These are phyloP conservation scores for Cheilosia pagana DNA, from an alignment of 2,888 invertebrate genomes.

Conservation along the genomic window DNA sequence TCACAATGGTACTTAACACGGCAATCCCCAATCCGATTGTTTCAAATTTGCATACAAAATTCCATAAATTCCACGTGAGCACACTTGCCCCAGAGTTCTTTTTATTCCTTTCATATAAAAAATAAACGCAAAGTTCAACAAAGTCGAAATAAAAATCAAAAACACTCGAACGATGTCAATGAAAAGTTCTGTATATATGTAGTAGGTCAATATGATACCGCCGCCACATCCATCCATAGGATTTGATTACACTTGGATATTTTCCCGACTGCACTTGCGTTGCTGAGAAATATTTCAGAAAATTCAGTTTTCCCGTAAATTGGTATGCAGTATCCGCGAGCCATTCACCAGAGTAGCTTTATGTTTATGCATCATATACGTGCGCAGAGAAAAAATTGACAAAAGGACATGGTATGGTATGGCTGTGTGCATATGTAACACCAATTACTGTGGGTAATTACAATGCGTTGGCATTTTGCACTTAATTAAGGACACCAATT, in stretches of 20 bases:
- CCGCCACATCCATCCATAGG: slow-evolving; percentile 7
- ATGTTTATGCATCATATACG: not conserved
- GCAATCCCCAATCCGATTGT: slow-evolving; percentile 58
- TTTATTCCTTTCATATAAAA: slow-evolving; percentile 26
- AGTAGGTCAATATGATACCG: slow-evolving; percentile 39
- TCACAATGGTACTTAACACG: slow-evolving; percentile 48
- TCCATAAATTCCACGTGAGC: slow-evolving; percentile 63
- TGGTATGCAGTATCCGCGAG: slow-evolving; percentile 2
- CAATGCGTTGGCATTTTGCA: slow-evolving; percentile 43
- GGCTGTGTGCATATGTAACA: not conserved
- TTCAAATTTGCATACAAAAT: slow-evolving; percentile 64
- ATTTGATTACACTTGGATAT: slow-evolving; percentile 46
- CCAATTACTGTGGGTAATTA: slow-evolving; percentile 37
- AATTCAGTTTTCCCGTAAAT: slow-evolving; percentile 33
- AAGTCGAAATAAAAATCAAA: slow-evolving; percentile 24
- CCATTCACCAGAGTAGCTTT: not conserved
- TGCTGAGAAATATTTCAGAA: not conserved
- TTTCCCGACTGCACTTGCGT: not conserved
- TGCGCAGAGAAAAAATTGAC: not conserved
- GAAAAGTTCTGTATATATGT: not conserved
- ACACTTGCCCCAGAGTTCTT: slow-evolving; percentile 26
- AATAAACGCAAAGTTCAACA: not conserved
- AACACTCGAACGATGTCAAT: slow-evolving; percentile 39
- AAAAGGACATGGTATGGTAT: slow-evolving; percentile 11
- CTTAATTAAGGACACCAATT: slow-evolving; percentile 40